Base-by-base conservation (phyloP, 2,888 invertebrate genomes). In the Tromatobia lineatoria region DNA sequence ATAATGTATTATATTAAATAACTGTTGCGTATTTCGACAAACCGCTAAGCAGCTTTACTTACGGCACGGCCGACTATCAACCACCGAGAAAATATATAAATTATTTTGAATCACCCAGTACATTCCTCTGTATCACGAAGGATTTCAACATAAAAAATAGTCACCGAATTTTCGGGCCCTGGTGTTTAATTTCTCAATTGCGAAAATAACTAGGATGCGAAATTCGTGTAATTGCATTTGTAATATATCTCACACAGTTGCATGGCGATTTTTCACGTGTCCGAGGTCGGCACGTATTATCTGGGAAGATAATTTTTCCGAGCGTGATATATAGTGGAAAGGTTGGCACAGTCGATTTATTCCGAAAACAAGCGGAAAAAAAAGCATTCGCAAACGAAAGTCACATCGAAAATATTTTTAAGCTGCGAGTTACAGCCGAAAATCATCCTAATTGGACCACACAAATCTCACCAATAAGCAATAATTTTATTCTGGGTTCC, bases 101-200 rank as follows among this genome's bases (percentile, higher is more conserved):
- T 8, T 7, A 8, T 38, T 38, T 38, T 38, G 3, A 38, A 38
- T 38, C 34, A 8, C 13, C 45, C 15, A 4, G 13, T 45, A 45
- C 13, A 50, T 50, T 50, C 3, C 18, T n/a, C 3, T 15, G 3
- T 50, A 50, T 18, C n/a, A 45, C n/a, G 23, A 79, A 66, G 52
- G 45, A 15, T 15, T 67, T 34, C 18, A 20, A n/a, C 25, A 73
- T 73, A 54, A 73, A 80, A 57, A 45, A 69, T 67, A 47, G 47
- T 34, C 20, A 47, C n/a, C 57, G n/a, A 74, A 59, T 74, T 67
- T 80, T 25, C 29, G 66, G 8, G 18, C 18, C 8, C 38, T 42
- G 42, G 38, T 11, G 64, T 64, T 64, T 38, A 42, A 64, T 42
- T 64, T 64, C 38, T 18, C 38, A 18, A 18, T 38, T 11, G 64